Conservation (phyloP, 2,888 invertebrate species). For the Norana najaformis region DNA sequence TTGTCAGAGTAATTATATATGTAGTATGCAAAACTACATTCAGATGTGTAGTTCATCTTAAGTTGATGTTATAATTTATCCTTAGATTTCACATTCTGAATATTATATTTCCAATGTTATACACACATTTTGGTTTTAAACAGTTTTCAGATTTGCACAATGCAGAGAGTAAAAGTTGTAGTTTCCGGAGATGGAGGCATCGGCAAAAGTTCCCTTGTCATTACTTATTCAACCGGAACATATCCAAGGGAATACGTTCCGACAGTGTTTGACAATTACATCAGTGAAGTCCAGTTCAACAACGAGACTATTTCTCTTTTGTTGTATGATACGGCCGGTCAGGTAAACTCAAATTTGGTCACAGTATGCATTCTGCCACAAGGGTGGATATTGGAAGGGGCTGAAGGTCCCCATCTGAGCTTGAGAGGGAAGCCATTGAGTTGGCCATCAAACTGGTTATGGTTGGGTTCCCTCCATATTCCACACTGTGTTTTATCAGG, state of each 20-base stretch:
- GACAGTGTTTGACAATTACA: conserved; percentile 59
- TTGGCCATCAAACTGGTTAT: too few relatives aligned
- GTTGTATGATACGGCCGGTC: background rate
- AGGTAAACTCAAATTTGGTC: background rate
- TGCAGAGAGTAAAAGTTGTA: conserved; percentile 31
- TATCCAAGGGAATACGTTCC: conserved; percentile 58
- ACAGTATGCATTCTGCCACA: background rate
- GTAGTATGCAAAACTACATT: too few relatives aligned
- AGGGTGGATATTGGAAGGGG: background rate
- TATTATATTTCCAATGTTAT: background rate
- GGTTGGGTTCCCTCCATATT: too few relatives aligned
- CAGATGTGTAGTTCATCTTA: background rate
- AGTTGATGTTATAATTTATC: too few relatives aligned
- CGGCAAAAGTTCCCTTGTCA: conserved; percentile 56
- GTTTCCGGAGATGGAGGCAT: conserved; percentile 45
- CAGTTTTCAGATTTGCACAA: background rate
- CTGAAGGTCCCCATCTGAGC: too few relatives aligned
- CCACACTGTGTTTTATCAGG: too few relatives aligned
- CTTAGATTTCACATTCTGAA: background rate
- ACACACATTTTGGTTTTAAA: background rate
- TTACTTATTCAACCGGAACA: conserved; percentile 51
- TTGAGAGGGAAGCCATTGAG: too few relatives aligned
- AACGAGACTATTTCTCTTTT: background rate
- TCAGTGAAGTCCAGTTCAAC: conserved; percentile 42
- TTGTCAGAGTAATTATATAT: too few relatives aligned